Evolutionary conservation across 2,113 vertebrate species (phyloP), one percentile per base, ranked within the genome.

Genomic region (Chamaea fasciata): DNA sequence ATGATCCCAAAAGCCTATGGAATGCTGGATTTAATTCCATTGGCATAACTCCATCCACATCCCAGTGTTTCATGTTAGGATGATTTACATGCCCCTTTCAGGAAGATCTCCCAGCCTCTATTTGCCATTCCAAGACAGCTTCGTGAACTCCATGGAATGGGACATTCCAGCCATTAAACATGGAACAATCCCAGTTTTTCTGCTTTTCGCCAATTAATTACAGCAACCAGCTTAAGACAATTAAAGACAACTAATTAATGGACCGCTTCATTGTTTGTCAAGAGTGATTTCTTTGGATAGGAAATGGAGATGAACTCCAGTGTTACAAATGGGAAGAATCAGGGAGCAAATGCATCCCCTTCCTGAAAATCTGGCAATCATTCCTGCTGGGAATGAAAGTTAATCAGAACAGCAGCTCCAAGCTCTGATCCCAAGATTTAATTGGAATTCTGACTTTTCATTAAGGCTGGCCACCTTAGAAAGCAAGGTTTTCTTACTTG

Each of bases 141-240:
- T 41, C 91, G 91, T 94, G 96, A 90, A 89, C 94, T 97, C 94
- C 73, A 60, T 60, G 89, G 97, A 95, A 97, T 93, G 89, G 94
- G 87, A 94, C 33, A 4, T 89, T 86, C 87, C 44, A 20, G 93
- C 91, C 80, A 81, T 97, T 77, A 93, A 96, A 95, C 71, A 33
- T 42, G 89, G 93, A 98, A 88, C 75, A 74, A 95, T 94, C 95
- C 87, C 81, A 64, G 69, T 86, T 92, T 75, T 95, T 96, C 96
- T 85, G 90, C 73, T 95, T 41, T 31, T 86, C 82, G 60, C 91
- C 88, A 96, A 94, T 97, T 97, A 97, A 97, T 97, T 97, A 97
- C 83, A 84, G 85, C 71, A 95, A 96, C 42, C 47, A 95, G 88
- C 86, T 83, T 52, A 84, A 83, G 41, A 96, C 96, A 95, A 92